Conservation (phyloP, 1,140 invertebrate species). For the Portunus trituberculatus region DNA sequence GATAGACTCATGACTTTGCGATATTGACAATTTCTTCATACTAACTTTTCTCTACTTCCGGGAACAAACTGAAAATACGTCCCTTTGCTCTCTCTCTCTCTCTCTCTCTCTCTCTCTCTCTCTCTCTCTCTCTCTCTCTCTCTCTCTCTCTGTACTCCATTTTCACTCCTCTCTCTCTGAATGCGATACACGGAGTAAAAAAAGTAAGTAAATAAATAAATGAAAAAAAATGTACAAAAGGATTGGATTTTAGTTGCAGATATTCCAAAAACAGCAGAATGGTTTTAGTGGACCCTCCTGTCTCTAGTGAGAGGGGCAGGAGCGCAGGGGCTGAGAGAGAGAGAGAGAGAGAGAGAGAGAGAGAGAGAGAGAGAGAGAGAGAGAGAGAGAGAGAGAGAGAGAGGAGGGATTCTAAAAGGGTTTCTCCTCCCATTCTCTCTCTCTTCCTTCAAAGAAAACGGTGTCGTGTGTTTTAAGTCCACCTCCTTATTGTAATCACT, state of each 20-base stretch:
- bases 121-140: slow-evolving; percentile 20
- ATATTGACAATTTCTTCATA: slow-evolving; percentile 24
- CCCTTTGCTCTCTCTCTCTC: neutral
- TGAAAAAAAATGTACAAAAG: slow-evolving; percentile 23
- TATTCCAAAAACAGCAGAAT: slow-evolving; percentile 59
- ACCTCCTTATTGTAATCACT: neutral
- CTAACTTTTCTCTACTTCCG: neutral
- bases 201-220: slow-evolving; percentile 26
- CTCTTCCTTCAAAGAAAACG: neutral
- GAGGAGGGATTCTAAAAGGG: neutral
- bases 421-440: neutral
- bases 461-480: neutral
- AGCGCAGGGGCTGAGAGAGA: neutral
- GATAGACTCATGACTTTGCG: neutral
- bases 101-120: slow-evolving; percentile 20
- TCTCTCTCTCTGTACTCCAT: neutral
- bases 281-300: slow-evolving; percentile 24
- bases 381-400: neutral
- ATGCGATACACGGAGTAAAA: neutral
- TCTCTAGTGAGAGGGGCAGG: neutral
- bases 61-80: too few relatives aligned
- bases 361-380: slow-evolving; percentile 27
- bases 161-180: neutral
- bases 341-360: slow-evolving; percentile 5
- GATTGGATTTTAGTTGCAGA: slow-evolving; percentile 50